Evolutionary conservation across 2,797 vertebrate genomes (phyloP), one percentile per base, ranked within the genome.

Genomic region (Salarias fasciatus): DNA sequence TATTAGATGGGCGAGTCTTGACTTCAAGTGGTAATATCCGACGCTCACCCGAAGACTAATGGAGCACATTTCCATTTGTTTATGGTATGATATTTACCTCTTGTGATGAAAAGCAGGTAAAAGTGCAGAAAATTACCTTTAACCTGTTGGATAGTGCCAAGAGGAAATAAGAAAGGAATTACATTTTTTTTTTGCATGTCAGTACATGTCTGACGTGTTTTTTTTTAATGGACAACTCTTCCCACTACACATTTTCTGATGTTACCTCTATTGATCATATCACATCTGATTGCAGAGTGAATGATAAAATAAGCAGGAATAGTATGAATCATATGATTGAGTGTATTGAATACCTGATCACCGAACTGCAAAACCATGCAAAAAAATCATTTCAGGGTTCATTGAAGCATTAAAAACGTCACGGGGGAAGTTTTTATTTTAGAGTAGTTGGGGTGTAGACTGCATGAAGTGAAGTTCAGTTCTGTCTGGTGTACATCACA

Each of bases 1-100:
- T 44, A 68, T 72, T 62, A 55, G 14, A 47, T 61, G 33, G 8
- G 64, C 29, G 15, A 40, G 24, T 48, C 33, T 72, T 71, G 63
- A 70, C 28, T 54, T 63, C 1, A 33, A 15, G 11, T 63, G 8
- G 62, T 63, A 42, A 51, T 29, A 35, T 33, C 52, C 55, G n/a
- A 73, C 50, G 64, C 33, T 44, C 5, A 57, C 44, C 43, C 29
- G 8, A 37, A 46, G 37, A 45, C 54, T 74, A 58, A 64, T 65
- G 63, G 45, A 55, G 1, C 4, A 35, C 6, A 3, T 35, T 5
- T 35, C 33, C 9, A 35, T 35, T 35, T 35, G 37, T 54, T 55
- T 66, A 47, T 31, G 46, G 47, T 61, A 41, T 45, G 9, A 35
- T 80, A 41, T 63, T 70, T 37, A 57, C 13, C 5, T 72, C 29